Conservation (phyloP, 2,888 invertebrate genomes). For the Syrista parreyssii region DNA sequence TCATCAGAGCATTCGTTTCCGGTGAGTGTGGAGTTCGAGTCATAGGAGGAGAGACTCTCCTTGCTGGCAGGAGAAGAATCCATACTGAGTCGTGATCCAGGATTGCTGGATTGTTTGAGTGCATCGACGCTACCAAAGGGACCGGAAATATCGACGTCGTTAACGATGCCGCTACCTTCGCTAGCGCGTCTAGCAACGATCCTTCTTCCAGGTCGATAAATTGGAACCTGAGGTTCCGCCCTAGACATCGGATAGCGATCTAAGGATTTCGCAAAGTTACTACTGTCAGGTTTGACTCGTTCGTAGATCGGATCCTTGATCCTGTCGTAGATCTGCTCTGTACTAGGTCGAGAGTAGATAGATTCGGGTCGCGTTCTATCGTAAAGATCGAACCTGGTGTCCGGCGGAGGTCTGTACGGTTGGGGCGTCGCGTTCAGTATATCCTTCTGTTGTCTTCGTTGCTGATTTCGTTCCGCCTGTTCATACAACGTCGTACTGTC, state of each 20-base stretch:
- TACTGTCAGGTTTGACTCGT: conserved; percentile 54
- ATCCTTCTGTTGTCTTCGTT: conserved; percentile 20
- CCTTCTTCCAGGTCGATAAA: conserved; percentile 50
- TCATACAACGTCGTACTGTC: conserved; percentile 28
- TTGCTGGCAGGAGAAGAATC: conserved; percentile 76
- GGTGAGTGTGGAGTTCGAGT: conserved; percentile 76
- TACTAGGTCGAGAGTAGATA: conserved; percentile 66
- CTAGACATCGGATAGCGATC: conserved; percentile 56
- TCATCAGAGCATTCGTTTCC: conserved; percentile 76
- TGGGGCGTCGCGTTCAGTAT: conserved; percentile 18
- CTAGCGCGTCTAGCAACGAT: conserved; percentile 66
- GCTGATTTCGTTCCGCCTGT: conserved; percentile 27
- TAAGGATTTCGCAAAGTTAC: conserved; percentile 45
- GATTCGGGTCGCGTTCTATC: conserved; percentile 63
- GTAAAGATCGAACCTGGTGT: conserved; percentile 47
- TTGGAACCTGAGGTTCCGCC: conserved; percentile 62
- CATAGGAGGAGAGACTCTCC: conserved; percentile 76
- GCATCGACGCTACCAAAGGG: conserved; percentile 45
- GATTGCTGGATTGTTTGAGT: conserved; percentile 42
- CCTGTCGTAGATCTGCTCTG: conserved; percentile 60
- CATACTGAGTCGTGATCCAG: conserved; percentile 66
- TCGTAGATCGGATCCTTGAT: conserved; percentile 63
- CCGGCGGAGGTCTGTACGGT: conserved; percentile 27
- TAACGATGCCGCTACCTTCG: conserved; percentile 65
- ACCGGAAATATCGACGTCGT: conserved; percentile 49